These are phyloP conservation scores for Caenorhabditis sinica DNA, from an alignment of 2,888 invertebrate genomes.

Conservation along the genomic window DNA sequence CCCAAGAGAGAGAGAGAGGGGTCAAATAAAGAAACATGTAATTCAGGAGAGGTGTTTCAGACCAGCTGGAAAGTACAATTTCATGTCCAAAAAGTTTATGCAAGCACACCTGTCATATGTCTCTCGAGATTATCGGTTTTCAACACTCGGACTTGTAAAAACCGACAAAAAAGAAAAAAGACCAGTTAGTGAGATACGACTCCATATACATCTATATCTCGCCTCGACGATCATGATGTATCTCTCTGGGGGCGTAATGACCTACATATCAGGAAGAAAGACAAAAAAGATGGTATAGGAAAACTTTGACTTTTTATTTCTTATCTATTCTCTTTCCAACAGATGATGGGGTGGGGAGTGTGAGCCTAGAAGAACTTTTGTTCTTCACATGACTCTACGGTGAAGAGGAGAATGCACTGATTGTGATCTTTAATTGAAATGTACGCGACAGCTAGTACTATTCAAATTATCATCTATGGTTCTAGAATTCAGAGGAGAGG, in stretches of 20 bases:
- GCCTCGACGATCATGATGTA: constrained; percentile 19
- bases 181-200: background rate
- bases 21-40: background rate
- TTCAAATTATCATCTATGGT: background rate
- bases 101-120: constrained; percentile 10
- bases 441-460: constrained; percentile 14
- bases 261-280: constrained; percentile 33
- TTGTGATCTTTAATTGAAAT: constrained; percentile 30
- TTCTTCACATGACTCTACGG: constrained; percentile 28
- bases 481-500: background rate
- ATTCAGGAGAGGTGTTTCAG: background rate
- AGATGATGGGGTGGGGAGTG: constrained; percentile 3
- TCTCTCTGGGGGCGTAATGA: constrained; percentile 11
- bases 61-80: background rate
- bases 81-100: background rate
- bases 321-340: background rate
- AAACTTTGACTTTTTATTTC: constrained; percentile 13
- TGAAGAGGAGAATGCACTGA: background rate
- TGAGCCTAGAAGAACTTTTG: constrained; percentile 18
- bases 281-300: constrained; percentile 13
- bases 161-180: background rate
- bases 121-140: background rate
- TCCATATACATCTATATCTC: constrained; percentile 4
- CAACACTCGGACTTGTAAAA: background rate
- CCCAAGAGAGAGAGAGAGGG: too few species aligned